Conservation (phyloP, 1,140 invertebrate species). For the Copidosoma floridanum region DNA sequence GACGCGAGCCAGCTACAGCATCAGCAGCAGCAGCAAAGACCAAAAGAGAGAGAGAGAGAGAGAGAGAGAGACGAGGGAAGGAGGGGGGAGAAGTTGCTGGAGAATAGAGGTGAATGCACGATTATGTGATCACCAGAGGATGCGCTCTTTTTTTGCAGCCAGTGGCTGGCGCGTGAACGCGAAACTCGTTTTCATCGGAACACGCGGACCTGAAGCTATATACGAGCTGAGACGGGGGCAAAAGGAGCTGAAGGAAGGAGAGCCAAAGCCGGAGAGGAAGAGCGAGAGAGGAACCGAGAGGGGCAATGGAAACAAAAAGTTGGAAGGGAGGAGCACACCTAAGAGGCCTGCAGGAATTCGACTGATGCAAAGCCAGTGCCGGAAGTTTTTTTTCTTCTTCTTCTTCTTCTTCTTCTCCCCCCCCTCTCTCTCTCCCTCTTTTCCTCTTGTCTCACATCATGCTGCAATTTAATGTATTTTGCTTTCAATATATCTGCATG, state of each 20-base stretch:
- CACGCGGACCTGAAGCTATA: constrained; percentile 7
- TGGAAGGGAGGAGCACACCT: background rate
- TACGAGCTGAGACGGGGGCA: constrained; percentile 1
- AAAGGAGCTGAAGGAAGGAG: background rate
- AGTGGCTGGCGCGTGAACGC: constrained; percentile 5
- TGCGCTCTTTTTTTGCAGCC: constrained; percentile 31
- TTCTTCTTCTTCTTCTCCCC: constrained; percentile 8
- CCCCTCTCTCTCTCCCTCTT: constrained; percentile 22
- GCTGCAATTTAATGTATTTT: no score
- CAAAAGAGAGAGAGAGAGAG: background rate
- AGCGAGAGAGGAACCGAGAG: background rate
- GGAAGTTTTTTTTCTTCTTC: background rate
- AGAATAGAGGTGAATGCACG: constrained; percentile 49
- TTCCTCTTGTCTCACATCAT: constrained; percentile 3
- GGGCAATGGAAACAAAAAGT: background rate
- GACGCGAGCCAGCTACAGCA: constrained; percentile 38
- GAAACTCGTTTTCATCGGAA: constrained; percentile 24
- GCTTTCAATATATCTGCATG: no score
- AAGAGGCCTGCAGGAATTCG: constrained; percentile 17
- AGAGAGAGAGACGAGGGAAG: constrained; percentile 4
- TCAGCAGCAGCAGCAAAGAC: no score
- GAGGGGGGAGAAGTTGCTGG: constrained; percentile 12
- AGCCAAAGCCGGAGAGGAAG: background rate
- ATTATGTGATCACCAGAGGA: constrained; percentile 55
- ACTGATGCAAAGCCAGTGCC: constrained; percentile 9